phyloP scores from a whole-genome alignment of 2,113 vertebrate species.

The Benitochromis conjunctus region DNA sequence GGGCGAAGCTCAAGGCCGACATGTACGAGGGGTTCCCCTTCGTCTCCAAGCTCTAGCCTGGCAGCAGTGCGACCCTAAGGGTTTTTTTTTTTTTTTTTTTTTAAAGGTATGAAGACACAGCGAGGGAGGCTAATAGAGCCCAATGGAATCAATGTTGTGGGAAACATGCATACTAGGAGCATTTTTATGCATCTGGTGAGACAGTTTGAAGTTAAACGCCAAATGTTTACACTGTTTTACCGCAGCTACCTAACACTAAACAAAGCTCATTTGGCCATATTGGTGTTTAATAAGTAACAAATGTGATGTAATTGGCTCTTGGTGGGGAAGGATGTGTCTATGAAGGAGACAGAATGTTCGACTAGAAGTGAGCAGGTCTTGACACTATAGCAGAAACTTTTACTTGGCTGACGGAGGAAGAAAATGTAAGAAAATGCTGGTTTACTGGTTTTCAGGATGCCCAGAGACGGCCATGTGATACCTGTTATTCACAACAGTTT shows the following conservation, averaged over 20 bases:
- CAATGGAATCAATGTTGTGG: not conserved
- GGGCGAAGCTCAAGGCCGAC: slow-evolving; percentile 85
- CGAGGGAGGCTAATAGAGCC: not conserved
- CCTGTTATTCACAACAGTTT: not conserved
- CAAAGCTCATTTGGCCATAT: too few species aligned
- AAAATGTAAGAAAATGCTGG: not conserved
- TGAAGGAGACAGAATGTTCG: not conserved
- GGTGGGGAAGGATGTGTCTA: not conserved
- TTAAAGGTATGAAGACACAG: not conserved
- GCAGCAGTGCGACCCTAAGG: not conserved
- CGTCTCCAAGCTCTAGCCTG: slow-evolving; percentile 81
- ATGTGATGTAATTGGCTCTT: not conserved
- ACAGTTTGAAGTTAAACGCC: not conserved
- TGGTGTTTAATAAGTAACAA: not conserved
- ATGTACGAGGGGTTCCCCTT: slow-evolving; percentile 90
- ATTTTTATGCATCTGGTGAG: not conserved
- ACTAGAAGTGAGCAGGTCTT: not conserved
- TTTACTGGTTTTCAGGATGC: not conserved
- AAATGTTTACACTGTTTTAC: not conserved
- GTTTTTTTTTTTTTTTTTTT: not conserved
- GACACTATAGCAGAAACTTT: not conserved
- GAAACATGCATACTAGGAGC: not conserved
- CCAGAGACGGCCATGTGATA: not conserved
- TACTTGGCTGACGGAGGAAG: not conserved
- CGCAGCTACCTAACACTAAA: not conserved